Evolutionary conservation across 2,888 invertebrate genomes (phyloP).

Genomic region (Serrognathus titanus): DNA sequence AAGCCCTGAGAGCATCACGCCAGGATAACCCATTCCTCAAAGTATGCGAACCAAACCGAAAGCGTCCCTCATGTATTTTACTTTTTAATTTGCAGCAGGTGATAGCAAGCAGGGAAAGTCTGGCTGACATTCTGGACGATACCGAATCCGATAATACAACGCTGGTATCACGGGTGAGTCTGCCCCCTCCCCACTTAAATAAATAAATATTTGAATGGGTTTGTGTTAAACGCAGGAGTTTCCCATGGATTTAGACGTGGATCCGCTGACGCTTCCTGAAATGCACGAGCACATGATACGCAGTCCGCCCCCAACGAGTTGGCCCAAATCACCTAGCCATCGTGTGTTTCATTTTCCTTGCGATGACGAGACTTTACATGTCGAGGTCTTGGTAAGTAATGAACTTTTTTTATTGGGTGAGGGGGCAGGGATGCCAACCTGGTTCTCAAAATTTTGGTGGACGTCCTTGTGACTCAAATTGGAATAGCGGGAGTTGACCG

Average conservation of each 20-base stretch:
- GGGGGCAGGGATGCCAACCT: too few relatives aligned
- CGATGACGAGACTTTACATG: conserved; percentile 47
- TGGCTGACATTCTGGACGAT: conserved; percentile 70
- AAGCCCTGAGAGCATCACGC: conserved; percentile 72
- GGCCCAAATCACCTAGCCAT: conserved; percentile 63
- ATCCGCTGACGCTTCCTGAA: conserved; percentile 71
- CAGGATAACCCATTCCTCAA: conserved; percentile 83
- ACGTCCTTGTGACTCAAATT: too few relatives aligned
- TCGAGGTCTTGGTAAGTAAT: conserved; percentile 41
- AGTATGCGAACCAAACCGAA: conserved; percentile 53
- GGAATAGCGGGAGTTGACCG: too few relatives aligned
- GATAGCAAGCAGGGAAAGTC: conserved; percentile 74
- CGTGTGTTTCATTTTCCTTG: conserved; percentile 56
- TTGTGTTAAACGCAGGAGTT: conserved; percentile 44
- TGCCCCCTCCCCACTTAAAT: neutral
- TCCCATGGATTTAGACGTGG: conserved; percentile 59
- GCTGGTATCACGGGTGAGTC: conserved; percentile 69
- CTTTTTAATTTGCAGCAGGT: conserved; percentile 58
- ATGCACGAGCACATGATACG: conserved; percentile 80
- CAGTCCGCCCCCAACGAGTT: conserved; percentile 75
- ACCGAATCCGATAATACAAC: conserved; percentile 74
- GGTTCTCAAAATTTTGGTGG: too few relatives aligned
- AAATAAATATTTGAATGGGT: too few relatives aligned
- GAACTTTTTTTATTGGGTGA: neutral
- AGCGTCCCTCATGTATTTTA: neutral